Conservation (phyloP, 2,888 invertebrate genomes). For the Cataglyphis rosenhaueri region DNA sequence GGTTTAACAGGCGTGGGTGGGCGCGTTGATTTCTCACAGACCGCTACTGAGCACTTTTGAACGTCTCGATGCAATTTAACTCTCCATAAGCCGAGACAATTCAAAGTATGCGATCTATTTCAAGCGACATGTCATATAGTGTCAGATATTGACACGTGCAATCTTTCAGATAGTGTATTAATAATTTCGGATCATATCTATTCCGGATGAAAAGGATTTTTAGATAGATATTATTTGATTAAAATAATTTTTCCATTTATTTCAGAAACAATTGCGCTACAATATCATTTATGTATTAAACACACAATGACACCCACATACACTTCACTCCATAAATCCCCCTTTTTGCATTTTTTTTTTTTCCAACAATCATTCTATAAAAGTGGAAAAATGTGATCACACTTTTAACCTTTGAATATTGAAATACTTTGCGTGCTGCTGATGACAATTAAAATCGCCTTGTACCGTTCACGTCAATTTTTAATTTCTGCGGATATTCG, state of each 20-base stretch:
- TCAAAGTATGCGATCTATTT: constrained; percentile 8
- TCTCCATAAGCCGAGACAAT: constrained; percentile 11
- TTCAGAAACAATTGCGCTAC: neutral
- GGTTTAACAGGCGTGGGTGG: constrained; percentile 39
- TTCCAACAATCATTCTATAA: constrained; percentile 18
- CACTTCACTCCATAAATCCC: constrained; percentile 20
- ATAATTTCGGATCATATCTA: neutral
- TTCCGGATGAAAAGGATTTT: neutral
- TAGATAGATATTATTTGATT: neutral
- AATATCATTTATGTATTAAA: constrained; percentile 27
- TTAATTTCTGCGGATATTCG: constrained; percentile 45
- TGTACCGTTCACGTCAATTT: constrained; percentile 45
- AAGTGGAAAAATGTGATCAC: constrained; percentile 18
- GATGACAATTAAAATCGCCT: constrained; percentile 53
- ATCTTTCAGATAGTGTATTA: neutral
- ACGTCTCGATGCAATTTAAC: constrained; percentile 11
- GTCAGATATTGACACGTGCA: neutral
- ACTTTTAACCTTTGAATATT: constrained; percentile 37
- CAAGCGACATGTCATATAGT: neutral
- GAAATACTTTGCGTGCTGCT: constrained; percentile 40
- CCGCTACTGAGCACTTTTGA: constrained; percentile 4
- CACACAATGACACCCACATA: neutral
- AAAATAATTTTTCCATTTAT: constrained; percentile 9
- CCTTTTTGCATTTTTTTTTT: constrained; percentile 25
- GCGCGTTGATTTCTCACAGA: constrained; percentile 36